Evolutionary conservation across 2,888 invertebrate genomes (phyloP), one percentile per base, ranked within the genome.

Genomic region (Mythimna impura): DNA sequence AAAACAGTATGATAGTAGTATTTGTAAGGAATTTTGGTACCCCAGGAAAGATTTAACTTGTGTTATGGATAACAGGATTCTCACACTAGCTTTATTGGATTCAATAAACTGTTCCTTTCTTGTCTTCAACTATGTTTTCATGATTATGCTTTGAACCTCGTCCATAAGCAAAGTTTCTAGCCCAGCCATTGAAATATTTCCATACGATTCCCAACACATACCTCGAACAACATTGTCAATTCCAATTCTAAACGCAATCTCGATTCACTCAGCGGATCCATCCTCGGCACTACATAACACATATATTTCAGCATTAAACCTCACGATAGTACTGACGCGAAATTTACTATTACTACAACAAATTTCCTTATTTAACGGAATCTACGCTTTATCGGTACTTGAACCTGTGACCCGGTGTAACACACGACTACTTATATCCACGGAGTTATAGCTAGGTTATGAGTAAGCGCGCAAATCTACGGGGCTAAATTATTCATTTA

Each of bases 401-500:
- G 92, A 92, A 89, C 92, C 85, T 70, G 79, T 87, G 92, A 92
- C 92, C 92, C 85, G 74, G 80, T 65, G 70, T 80, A 82, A 85
- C 86, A 85, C 88, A 86, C 77, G 80, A 83, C 84, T 82, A 84
- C 87, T 82, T 82, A 84, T 84, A 84, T 71, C 74, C 71, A 66
- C 87, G 82, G 86, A 93, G 90, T 92, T 93, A 93, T 92, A 90
- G 89, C 89, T 81, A 78, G 80, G 88, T 86, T 89, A 90, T 92
- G 92, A 93, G 90, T 91, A 91, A 92, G 89, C 86, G 91, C 89
- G 89, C 91, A 90, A 90, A 91, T 92, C 83, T 80, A 63, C 80
- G 67, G 20, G 50, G 89, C 89, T 91, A 91, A 94, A 92, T 94
- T 93, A 94, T 93, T 93, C 92, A 93, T 92, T 92, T 90, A 90